Evolutionary conservation across 2,113 vertebrate species (phyloP), one percentile per base, ranked within the genome.

Genomic region (Pheucticus melanocephalus): DNA sequence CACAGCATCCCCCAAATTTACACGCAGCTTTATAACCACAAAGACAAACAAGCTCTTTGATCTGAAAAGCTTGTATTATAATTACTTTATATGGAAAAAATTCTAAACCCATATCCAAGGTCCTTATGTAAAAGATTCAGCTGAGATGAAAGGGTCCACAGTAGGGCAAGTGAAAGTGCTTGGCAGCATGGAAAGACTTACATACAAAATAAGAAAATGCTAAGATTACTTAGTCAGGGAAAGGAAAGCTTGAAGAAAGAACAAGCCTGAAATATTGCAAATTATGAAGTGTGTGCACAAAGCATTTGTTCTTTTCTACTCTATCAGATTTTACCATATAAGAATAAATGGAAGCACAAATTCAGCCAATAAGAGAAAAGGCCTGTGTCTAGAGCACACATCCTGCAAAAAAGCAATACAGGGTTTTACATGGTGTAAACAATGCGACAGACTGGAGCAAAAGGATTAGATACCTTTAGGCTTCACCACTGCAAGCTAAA

Each of bases 31-130:
- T 70, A 73, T 47, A 82, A 54, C 21, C 85, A 56, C 56, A 80
- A 80, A 80, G 54, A 83, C 30, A 93, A 96, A 92, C 71, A 68
- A 83, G 42, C 28, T 51, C 71, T 94, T 94, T 86, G 92, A 95
- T 88, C 59, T 66, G 51, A 93, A 94, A 85, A 82, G 75, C 71
- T 88, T 80, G 50, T 45, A 75, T 7, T 72, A 69, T 70, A 83
- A 95, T 78, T 60, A 82, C 42, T 91, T 91, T 90, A 88, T 63
- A 94, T 35, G 59, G 79, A 86, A 86, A 79, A 95, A 88, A 40
- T 71, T 51, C 47, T 94, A 84, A 59, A 81, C 6, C 28, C 68
- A 17, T 88, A 92, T 81, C 64, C 5, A 35, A 75, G 72, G 64
- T 78, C 64, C 92, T 71, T 63, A 82, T 15, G 37, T 44, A 84